Base-by-base conservation (phyloP, 2,113 vertebrate species). In the Dicrurus megarhynchus region DNA sequence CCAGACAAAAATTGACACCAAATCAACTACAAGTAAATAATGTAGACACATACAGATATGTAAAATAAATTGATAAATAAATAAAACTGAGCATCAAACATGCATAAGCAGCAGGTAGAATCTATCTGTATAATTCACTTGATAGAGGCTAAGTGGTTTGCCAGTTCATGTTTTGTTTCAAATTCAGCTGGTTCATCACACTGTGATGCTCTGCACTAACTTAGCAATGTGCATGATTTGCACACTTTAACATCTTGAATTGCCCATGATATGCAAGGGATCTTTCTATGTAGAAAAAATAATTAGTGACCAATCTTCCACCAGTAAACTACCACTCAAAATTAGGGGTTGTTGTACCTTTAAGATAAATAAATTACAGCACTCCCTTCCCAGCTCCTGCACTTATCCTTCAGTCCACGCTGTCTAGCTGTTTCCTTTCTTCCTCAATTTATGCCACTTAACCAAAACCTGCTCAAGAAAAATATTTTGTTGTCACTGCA, bases 401-500 rank as follows among this genome's bases (percentile, higher is more conserved):
- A 53, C 16, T 61, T 70, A 86, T 47, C 27, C 32, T 39, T 71
- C 23, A 70, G n/a, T 65, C 33, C 26, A 13, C 1, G 9, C 2
- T 90, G 64, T 47, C 52, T 80, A 77, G 76, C 64, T 49, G 12
- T 41, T 86, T 73, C 57, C 55, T 84, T 84, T 79, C 50, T 83
- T 86, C 64, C 35, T 81, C 42, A 75, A 37, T 71, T 90, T 89
- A 78, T 41, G 42, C 37, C 69, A 92, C 56, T 65, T 92, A 73
- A 83, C 70, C 49, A 92, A 89, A 95, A 92, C 49, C 68, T 67
- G 52, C 24, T 81, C 39, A 90, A 75, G 86, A 89, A 90, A 94
- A 96, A 71, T 55, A 78, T 55, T 81, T 90, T 89, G 64, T 65
- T 93, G 85, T 71, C 80, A 81, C 35, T 95, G 33, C 37, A 75